Percentiles rank a stretch among this genome's conserved stretches.
Conservation (phyloP, 1,140 invertebrate species). For the Drosophila rufa region DNA sequence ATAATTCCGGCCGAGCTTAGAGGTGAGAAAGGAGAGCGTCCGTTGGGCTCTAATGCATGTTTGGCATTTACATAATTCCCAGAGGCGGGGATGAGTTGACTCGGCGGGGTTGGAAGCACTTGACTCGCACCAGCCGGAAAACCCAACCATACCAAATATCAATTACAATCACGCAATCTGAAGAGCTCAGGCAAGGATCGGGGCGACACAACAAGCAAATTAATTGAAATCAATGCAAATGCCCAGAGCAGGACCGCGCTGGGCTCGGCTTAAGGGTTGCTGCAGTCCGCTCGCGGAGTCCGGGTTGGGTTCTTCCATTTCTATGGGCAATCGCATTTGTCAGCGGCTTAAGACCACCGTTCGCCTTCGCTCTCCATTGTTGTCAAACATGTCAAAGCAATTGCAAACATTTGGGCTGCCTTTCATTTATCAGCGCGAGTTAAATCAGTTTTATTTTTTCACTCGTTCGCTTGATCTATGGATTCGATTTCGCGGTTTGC, state of each 20-base stretch:
- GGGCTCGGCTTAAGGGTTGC: slow-evolving; percentile 69
- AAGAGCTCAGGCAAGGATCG: slow-evolving; percentile 45
- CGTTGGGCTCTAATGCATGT: slow-evolving; percentile 69
- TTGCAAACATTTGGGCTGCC: slow-evolving; percentile 79
- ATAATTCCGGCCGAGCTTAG: slow-evolving; percentile 55
- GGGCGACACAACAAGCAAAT: slow-evolving; percentile 72
- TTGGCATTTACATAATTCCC: slow-evolving; percentile 77
- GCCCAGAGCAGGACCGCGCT: slow-evolving; percentile 32
- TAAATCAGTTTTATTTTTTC: slow-evolving; percentile 62
- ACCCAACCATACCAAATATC: slow-evolving; percentile 67
- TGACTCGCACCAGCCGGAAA: slow-evolving; percentile 61
- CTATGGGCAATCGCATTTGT: slow-evolving; percentile 80
- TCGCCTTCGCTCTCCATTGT: slow-evolving; percentile 50
- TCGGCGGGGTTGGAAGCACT: slow-evolving; percentile 41
- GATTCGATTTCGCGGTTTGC: slow-evolving; percentile 82
- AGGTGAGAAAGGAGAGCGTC: slow-evolving; percentile 38
- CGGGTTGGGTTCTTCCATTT: slow-evolving; percentile 54
- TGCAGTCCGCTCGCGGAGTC: slow-evolving; percentile 8
- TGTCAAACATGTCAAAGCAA: slow-evolving; percentile 85
- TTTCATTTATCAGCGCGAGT: slow-evolving; percentile 80
- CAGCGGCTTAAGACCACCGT: slow-evolving; percentile 69
- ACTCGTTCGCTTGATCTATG: slow-evolving; percentile 64
- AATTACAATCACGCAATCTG: slow-evolving; percentile 80
- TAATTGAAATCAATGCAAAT: slow-evolving; percentile 84
- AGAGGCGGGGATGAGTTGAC: slow-evolving; percentile 6